Conservation (phyloP, 2,888 invertebrate species). For the Dolichopus griseipennis region DNA sequence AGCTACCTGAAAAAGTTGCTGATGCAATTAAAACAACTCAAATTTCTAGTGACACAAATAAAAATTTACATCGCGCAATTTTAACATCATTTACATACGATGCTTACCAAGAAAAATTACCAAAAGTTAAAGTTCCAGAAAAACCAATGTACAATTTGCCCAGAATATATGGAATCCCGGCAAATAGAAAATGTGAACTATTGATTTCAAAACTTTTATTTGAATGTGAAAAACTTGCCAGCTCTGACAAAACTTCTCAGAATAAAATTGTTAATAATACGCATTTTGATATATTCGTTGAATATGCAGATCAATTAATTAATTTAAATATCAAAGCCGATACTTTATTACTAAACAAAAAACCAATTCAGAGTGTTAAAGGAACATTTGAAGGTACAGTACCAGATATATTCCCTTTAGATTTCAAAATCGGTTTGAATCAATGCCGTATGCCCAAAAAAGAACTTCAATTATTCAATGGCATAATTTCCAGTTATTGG, state of each 20-base stretch:
- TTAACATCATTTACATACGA: constrained; percentile 62
- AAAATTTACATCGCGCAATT: constrained; percentile 55
- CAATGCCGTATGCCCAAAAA: neutral
- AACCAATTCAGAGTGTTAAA: constrained; percentile 49
- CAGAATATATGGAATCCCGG: constrained; percentile 65
- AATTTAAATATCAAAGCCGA: constrained; percentile 59
- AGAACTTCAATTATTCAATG: neutral
- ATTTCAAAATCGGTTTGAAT: constrained; percentile 49
- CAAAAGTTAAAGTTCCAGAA: constrained; percentile 58
- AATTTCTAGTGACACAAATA: constrained; percentile 48
- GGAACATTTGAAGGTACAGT: constrained; percentile 49
- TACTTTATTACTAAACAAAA: constrained; percentile 55
- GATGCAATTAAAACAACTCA: constrained; percentile 45
- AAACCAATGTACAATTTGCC: constrained; percentile 65
- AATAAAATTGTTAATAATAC: constrained; percentile 54
- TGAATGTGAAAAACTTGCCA: constrained; percentile 57
- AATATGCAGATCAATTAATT: constrained; percentile 52
- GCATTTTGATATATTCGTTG: constrained; percentile 49
- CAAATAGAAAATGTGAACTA: constrained; percentile 55
- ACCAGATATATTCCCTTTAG: constrained; percentile 67
- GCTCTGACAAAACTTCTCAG: constrained; percentile 47
- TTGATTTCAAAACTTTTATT: constrained; percentile 57
- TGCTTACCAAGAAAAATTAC: constrained; percentile 67
- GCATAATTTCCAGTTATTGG: neutral
- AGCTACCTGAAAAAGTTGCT: constrained; percentile 53